These are phyloP conservation scores for Amyelois transitella DNA, from an alignment of 1,140 invertebrate species.

Conservation along the genomic window DNA sequence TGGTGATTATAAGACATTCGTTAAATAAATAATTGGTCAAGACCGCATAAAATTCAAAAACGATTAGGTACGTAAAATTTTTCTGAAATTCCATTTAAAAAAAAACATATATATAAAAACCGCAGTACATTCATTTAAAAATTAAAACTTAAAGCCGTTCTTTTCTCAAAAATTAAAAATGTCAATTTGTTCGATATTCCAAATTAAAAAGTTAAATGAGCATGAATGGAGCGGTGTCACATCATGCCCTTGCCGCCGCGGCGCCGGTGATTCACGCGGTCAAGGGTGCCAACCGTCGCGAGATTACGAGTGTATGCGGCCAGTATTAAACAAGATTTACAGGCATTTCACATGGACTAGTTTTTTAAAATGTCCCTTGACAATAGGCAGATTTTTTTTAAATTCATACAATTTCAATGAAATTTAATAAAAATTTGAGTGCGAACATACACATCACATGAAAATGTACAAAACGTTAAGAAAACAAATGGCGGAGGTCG, in stretches of 20 bases:
- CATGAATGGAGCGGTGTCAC: slow-evolving; percentile 2
- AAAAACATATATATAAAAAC: not conserved
- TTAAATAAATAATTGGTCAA: too few relatives aligned
- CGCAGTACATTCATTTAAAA: not conserved
- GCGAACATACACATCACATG: too few relatives aligned
- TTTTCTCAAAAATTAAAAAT: not conserved
- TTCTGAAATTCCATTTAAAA: too few relatives aligned
- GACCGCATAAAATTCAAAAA: too few relatives aligned
- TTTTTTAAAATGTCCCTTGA: not conserved
- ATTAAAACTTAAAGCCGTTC: not conserved
- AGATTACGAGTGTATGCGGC: not conserved
- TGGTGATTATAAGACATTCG: too few relatives aligned
- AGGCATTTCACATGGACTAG: not conserved
- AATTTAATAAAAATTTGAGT: too few relatives aligned
- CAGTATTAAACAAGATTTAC: not conserved
- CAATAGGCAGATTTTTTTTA: not conserved
- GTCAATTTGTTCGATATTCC: not conserved
- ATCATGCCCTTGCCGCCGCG: not conserved
- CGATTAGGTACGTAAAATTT: not conserved
- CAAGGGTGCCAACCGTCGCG: slow-evolving; percentile 3
- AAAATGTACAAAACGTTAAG: too few relatives aligned
- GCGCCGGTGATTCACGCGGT: slow-evolving; percentile 2
- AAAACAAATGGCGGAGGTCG: too few relatives aligned
- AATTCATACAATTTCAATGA: too few relatives aligned
- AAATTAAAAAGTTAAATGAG: slow-evolving; percentile 1